phyloP scores from a whole-genome alignment of 2,113 vertebrate species.

The Oriolus oriolus region DNA sequence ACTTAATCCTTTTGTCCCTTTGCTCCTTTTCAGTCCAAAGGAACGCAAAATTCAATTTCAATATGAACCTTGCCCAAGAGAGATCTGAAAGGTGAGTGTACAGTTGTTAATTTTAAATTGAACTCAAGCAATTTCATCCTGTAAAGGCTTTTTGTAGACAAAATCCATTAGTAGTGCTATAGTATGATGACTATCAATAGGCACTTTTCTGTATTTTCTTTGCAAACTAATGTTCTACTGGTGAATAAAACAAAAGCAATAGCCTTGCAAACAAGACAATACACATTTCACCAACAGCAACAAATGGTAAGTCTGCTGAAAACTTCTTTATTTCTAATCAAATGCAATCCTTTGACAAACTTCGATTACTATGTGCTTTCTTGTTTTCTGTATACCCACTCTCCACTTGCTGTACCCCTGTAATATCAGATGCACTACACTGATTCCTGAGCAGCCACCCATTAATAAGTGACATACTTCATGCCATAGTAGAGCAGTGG shows the following conservation, averaged over 20 bases:
- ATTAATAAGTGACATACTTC: background rate
- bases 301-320: background rate
- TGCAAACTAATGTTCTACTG: background rate
- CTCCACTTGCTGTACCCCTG: background rate
- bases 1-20: background rate
- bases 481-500: background rate
- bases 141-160: background rate
- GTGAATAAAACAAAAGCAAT: background rate
- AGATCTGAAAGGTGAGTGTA: background rate
- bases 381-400: background rate
- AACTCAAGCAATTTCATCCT: background rate
- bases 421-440: background rate
- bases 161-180: background rate
- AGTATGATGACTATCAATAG: background rate
- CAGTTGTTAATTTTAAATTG: background rate
- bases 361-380: background rate
- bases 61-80: background rate
- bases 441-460: background rate
- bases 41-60: background rate
- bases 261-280: background rate
- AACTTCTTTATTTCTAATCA: background rate
- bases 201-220: background rate
- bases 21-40: background rate
- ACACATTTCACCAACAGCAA: background rate
- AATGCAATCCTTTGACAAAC: background rate